Evolutionary conservation across 53 echinoderm and acorn worm species (phyloP), one percentile per base, ranked within the genome.

Genomic region (Antedon mediterranea): DNA sequence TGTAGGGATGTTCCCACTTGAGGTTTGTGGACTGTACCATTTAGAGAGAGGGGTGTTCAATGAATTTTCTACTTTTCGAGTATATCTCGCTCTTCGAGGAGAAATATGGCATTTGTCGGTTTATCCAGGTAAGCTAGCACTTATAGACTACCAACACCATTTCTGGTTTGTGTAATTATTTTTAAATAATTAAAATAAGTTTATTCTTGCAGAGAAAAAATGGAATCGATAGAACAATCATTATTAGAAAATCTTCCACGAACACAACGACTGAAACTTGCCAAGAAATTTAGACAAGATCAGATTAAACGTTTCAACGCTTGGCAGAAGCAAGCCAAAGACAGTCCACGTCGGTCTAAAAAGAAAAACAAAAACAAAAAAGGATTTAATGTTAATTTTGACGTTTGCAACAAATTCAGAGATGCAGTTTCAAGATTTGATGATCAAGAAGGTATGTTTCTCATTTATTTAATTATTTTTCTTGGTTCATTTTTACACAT

Each of bases 361-460:
- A 30, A 78, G 9, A 73, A 77, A 7, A 81, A 83, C 7, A 83
- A 82, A 14, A 85, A 91, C 78, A 82, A 76, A 41, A 87, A 84
- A 77, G 88, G 85, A 0, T 80, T 71, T 0, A 79, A 75, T 43
- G 94, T 94, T 29, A 85, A 83, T 42, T 94, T 94, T 78, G 57
- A 81, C 32, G 82, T 87, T 18, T 84, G 85, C 34, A 72, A 86
- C 57, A 82, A 81, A 72, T 85, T 94, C 0, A 79, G 90, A 76
- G 87, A 94, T 87, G 91, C 89, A 0, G 77, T 91, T 29, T 76
- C 82, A 7, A 82, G 91, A 78, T 94, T 89, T 43, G 94, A 94
- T 84, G 87, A 86, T 29, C 89, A 77, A 87, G 94, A 94, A 87
- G 94, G 93, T 90, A 9, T 71, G 78, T 26, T 32, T 29, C 34